Evolutionary conservation across 2,888 invertebrate species (phyloP).

Genomic region (Cryptocheilus praepositus): DNA sequence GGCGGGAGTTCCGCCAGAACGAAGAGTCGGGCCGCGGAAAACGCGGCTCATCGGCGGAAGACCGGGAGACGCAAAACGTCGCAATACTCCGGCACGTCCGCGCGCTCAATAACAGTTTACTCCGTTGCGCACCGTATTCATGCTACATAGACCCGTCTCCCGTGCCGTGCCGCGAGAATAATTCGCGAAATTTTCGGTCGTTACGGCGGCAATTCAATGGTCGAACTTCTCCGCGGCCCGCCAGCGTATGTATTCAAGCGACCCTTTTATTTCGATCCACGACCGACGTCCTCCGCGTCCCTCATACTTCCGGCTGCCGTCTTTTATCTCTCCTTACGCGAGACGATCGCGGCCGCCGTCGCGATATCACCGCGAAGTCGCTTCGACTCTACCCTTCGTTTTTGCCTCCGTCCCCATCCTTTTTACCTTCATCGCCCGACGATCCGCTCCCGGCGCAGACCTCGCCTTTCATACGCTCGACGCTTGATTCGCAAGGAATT

Average conservation of each 20-base stretch:
- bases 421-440: slow-evolving; percentile 15
- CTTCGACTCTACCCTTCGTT: not conserved
- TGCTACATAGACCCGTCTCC: not conserved
- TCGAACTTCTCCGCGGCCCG: slow-evolving; percentile 28
- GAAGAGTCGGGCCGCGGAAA: too few relatives aligned
- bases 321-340: not conserved
- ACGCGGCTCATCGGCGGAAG: not conserved
- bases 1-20: too few relatives aligned
- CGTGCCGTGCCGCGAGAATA: slow-evolving; percentile 31
- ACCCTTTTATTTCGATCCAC: slow-evolving; percentile 7
- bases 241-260: slow-evolving; percentile 22
- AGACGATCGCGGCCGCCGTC: not conserved
- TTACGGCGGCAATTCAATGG: slow-evolving; percentile 20
- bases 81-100: not conserved
- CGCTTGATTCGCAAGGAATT: slow-evolving; percentile 46
- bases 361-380: not conserved
- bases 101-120: slow-evolving; percentile 6
- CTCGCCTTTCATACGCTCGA: slow-evolving; percentile 36
- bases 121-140: slow-evolving; percentile 3
- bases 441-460: slow-evolving; percentile 28
- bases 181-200: slow-evolving; percentile 45
- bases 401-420: slow-evolving; percentile 19
- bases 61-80: not conserved
- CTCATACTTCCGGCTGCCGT: not conserved
- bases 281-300: not conserved